Evolutionary conservation across 2,797 vertebrate species (phyloP).

Genomic region (Scyliorhinus canicula): DNA sequence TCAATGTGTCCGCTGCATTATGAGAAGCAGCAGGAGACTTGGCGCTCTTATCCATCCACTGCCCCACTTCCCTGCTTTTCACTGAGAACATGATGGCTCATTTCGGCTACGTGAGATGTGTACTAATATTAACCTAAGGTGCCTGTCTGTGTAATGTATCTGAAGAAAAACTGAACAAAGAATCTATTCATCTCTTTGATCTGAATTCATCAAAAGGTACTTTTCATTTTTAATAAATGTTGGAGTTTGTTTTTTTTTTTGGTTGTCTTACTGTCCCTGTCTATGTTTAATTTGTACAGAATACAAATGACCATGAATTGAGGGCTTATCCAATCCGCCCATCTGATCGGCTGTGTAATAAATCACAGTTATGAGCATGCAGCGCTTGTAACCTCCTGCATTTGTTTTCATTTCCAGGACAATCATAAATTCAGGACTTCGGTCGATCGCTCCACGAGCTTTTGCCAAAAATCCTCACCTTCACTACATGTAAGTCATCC

Average conservation of each 20-base stretch:
- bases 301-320: neutral
- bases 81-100: neutral
- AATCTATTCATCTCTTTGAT: conserved; percentile 26
- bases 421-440: conserved; percentile 81
- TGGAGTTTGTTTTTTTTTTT: neutral
- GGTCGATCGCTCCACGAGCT: conserved; percentile 72
- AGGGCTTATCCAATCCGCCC: neutral
- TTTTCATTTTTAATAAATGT: conserved; percentile 22
- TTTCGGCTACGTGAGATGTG: neutral
- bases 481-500: conserved; percentile 84
- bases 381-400: conserved; percentile 16
- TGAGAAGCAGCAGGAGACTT: neutral
- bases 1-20: neutral
- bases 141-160: neutral
- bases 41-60: neutral
- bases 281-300: neutral
- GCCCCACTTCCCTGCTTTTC: neutral
- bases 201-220: conserved; percentile 1
- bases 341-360: neutral
- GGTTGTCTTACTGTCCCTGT: neutral
- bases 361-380: neutral
- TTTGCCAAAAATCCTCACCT: conserved; percentile 88
- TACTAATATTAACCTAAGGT: conserved; percentile 16
- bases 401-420: conserved; percentile 61
- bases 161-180: conserved; percentile 26